These are phyloP conservation scores for Anguilla anguilla DNA, from an alignment of 2,797 vertebrate genomes.

Conservation along the genomic window DNA sequence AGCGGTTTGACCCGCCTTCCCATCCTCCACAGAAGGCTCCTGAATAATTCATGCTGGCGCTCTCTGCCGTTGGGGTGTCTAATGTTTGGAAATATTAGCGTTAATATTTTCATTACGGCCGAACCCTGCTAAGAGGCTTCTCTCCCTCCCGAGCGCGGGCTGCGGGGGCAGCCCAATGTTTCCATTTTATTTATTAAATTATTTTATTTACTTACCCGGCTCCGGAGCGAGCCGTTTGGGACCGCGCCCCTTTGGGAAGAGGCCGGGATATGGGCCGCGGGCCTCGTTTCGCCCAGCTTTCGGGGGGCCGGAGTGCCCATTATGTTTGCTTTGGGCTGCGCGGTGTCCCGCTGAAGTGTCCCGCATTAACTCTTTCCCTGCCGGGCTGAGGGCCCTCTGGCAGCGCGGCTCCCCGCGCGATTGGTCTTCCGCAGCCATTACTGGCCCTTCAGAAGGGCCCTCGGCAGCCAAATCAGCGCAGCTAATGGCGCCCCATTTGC, in stretches of 20 bases:
- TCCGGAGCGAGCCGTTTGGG: constrained; percentile 19
- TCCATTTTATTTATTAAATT: constrained; percentile 21
- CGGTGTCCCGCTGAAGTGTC: constrained; percentile 52
- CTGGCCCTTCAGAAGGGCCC: constrained; percentile 36
- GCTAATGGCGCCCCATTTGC: constrained; percentile 46
- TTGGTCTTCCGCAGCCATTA: constrained; percentile 37
- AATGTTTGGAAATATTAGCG: constrained; percentile 29
- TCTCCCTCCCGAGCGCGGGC: neutral
- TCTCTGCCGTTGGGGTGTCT: neutral
- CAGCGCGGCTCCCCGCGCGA: neutral
- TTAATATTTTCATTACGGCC: constrained; percentile 29
- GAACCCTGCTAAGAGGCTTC: neutral
- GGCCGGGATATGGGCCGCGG: constrained; percentile 34
- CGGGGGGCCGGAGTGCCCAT: constrained; percentile 40
- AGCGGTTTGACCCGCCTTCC: constrained; percentile 21
- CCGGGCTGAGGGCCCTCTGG: constrained; percentile 44
- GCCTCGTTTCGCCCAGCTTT: constrained; percentile 30
- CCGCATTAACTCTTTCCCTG: constrained; percentile 50
- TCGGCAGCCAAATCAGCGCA: constrained; percentile 40
- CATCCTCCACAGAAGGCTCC: constrained; percentile 20
- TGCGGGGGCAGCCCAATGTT: neutral
- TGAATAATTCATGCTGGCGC: constrained; percentile 35
- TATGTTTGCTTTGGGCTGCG: constrained; percentile 52
- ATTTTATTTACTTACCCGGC: neutral
- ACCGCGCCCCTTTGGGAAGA: constrained; percentile 32